These are phyloP conservation scores for Philotrypesis tridentata DNA, from an alignment of 1,140 invertebrate genomes.

Conservation along the genomic window DNA sequence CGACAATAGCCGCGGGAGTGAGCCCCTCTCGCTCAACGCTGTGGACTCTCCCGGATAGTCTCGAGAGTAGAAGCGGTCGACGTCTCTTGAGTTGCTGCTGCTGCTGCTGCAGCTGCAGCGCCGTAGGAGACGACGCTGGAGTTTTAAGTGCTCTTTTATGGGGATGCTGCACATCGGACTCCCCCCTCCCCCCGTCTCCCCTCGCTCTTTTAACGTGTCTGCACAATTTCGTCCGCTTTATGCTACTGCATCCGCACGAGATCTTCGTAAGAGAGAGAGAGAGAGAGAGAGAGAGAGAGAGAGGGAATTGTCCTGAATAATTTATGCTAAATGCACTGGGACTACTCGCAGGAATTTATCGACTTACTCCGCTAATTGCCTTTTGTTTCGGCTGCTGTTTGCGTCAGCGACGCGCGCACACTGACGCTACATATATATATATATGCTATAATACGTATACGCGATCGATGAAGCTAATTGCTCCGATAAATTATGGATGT, in stretches of 20 bases:
- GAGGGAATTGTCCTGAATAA: background rate
- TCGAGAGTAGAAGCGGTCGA: background rate
- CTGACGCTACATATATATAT: too few species aligned
- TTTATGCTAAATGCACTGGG: slow-evolving; percentile 11
- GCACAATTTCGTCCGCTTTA: background rate
- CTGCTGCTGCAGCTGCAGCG: too few species aligned
- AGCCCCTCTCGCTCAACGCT: background rate
- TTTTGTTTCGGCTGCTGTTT: background rate
- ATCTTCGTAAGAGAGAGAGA: too few species aligned
- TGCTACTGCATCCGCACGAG: background rate
- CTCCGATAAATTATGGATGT: background rate
- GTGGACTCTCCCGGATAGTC: background rate
- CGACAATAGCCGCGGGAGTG: slow-evolving; percentile 53
- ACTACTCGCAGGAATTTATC: background rate
- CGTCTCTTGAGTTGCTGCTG: background rate
- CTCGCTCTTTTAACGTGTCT: too few species aligned
- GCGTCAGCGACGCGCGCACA: background rate
- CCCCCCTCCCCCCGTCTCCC: too few species aligned
- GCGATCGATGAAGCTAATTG: background rate
- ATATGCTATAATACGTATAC: too few species aligned
- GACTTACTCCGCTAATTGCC: slow-evolving; percentile 15
- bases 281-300: background rate
- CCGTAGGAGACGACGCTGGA: background rate
- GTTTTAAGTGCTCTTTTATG: slow-evolving; percentile 23
- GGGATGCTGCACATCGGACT: background rate